Percentiles rank a stretch among this genome's conserved stretches.
phyloP scores from a whole-genome alignment of 2,888 invertebrate genomes.

The Peribatodes rhomboidaria region DNA sequence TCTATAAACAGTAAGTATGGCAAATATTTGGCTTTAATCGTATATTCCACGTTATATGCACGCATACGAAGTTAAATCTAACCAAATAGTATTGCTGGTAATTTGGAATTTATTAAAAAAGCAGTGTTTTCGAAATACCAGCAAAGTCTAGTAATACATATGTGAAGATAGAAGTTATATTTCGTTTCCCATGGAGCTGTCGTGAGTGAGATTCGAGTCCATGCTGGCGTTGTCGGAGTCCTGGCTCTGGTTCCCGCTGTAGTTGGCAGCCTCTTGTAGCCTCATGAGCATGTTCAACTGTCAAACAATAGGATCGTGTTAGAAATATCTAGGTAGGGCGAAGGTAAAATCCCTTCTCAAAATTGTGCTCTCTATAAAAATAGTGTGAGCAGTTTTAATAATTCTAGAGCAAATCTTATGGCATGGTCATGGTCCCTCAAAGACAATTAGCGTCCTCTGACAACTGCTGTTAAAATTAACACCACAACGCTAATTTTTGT shows the following conservation, averaged over 20 bases:
- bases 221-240: constrained; percentile 96
- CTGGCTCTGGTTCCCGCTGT: constrained; percentile 95
- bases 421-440: too few relatives aligned
- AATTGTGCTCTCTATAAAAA: too few relatives aligned
- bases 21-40: constrained; percentile 85
- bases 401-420: too few relatives aligned
- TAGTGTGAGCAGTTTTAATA: too few relatives aligned
- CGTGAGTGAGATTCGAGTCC: constrained; percentile 92
- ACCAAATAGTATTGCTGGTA: constrained; percentile 40
- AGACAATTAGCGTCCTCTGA: too few relatives aligned
- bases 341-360: too few relatives aligned
- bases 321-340: background rate
- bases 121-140: constrained; percentile 4
- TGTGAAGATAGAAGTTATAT: constrained; percentile 24
- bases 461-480: too few relatives aligned
- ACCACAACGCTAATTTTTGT: too few relatives aligned
- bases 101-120: constrained; percentile 30
- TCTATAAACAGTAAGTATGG: constrained; percentile 77
- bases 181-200: constrained; percentile 87
- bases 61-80: constrained; percentile 40
- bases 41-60: constrained; percentile 64
- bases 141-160: constrained; percentile 17
- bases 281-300: constrained; percentile 98
- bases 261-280: constrained; percentile 97
- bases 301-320: constrained; percentile 56